phyloP scores from a whole-genome alignment of 2,797 vertebrate species.

The Dicrostonyx torquatus region DNA sequence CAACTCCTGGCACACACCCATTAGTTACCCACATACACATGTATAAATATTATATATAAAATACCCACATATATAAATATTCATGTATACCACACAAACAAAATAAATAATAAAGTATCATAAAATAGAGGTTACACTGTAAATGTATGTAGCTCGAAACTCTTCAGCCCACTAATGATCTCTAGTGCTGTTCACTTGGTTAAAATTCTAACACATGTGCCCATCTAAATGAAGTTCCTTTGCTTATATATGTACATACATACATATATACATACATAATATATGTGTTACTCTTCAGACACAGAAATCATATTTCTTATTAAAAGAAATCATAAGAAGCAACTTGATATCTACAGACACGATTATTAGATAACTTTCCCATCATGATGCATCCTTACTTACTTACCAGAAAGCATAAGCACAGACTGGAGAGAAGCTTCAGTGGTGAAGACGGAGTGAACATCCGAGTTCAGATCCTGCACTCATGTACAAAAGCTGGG shows the following conservation, averaged over 20 bases:
- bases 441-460: neutral
- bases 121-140: neutral
- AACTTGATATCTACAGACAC: slow-evolving; percentile 15
- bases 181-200: slow-evolving; percentile 7
- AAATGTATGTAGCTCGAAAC: neutral
- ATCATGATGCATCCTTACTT: neutral
- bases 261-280: too few species aligned
- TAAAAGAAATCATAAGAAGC: neutral
- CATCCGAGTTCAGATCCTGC: neutral
- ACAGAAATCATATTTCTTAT: neutral
- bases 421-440: neutral
- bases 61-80: too few species aligned
- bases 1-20: neutral
- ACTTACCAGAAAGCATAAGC: neutral
- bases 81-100: neutral
- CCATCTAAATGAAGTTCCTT: neutral
- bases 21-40: neutral
- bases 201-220: slow-evolving; percentile 12
- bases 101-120: neutral
- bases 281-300: neutral
- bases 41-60: too few species aligned
- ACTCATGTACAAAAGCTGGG: neutral
- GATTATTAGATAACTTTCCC: neutral
- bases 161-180: neutral
- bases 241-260: neutral